Conservation (phyloP, 2,113 vertebrate genomes). For the human region DNA sequence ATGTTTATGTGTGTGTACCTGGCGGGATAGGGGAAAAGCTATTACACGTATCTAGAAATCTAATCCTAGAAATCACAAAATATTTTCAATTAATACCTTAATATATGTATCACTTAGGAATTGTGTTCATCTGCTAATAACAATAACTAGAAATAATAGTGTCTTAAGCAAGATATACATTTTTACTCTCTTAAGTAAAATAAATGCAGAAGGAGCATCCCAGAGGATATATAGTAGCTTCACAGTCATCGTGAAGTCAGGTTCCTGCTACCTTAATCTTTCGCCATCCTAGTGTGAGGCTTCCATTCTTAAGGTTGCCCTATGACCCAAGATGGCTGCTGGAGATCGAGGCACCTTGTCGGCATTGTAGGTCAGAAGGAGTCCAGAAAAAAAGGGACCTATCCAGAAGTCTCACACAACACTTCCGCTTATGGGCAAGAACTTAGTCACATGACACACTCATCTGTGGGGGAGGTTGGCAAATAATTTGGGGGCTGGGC, state of each 20-base stretch:
- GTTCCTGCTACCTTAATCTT: neutral
- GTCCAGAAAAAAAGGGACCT: neutral
- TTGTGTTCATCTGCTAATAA: neutral
- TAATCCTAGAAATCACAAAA: constrained; percentile 13
- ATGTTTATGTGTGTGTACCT: neutral
- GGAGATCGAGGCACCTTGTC: neutral
- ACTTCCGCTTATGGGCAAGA: neutral
- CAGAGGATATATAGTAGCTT: neutral
- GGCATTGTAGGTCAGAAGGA: neutral
- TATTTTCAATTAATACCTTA: constrained; percentile 24
- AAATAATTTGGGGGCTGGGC: neutral
- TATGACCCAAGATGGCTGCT: neutral
- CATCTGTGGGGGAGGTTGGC: neutral
- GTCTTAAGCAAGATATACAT: neutral
- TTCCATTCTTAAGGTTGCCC: neutral
- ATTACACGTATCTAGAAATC: neutral
- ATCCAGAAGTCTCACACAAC: neutral
- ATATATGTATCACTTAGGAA: neutral
- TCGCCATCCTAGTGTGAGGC: neutral
- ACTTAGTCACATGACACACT: neutral
- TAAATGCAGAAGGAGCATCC: neutral
- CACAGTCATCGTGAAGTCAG: neutral
- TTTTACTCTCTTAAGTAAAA: neutral
- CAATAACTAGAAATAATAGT: neutral
- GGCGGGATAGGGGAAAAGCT: neutral